Evolutionary conservation across 2,888 invertebrate genomes (phyloP).

Genomic region (Agonopterix arenella): DNA sequence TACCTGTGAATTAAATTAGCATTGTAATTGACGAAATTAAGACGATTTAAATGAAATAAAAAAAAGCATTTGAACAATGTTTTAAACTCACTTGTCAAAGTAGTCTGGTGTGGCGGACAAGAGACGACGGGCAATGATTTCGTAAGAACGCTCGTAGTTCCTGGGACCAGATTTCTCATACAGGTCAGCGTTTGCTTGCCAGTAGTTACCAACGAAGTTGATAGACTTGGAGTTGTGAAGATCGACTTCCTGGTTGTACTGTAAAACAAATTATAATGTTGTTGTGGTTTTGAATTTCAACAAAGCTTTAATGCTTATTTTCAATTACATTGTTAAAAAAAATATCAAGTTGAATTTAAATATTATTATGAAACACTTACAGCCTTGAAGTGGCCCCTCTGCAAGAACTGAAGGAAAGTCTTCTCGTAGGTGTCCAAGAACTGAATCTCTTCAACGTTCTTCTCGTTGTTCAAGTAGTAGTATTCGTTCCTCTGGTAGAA

Average conservation of each 20-base stretch:
- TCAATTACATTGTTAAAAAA: background rate
- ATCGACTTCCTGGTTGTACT: slow-evolving; percentile 52
- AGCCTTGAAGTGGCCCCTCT: slow-evolving; percentile 78
- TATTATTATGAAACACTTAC: slow-evolving; percentile 44
- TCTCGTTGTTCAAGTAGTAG: slow-evolving; percentile 76
- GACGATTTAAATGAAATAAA: too few relatives aligned
- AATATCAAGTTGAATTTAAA: background rate
- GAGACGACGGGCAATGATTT: slow-evolving; percentile 71
- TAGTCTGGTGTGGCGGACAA: slow-evolving; percentile 42
- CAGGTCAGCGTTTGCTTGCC: slow-evolving; percentile 75
- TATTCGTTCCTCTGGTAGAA: slow-evolving; percentile 77
- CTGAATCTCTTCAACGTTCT: slow-evolving; percentile 56
- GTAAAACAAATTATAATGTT: slow-evolving; percentile 15
- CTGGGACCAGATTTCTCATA: slow-evolving; percentile 40
- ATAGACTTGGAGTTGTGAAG: slow-evolving; percentile 59
- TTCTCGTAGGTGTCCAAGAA: slow-evolving; percentile 79
- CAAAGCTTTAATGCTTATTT: background rate
- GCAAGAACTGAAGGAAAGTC: slow-evolving; percentile 63
- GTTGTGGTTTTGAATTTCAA: background rate
- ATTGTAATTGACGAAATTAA: background rate
- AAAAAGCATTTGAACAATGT: background rate
- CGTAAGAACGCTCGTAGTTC: slow-evolving; percentile 72
- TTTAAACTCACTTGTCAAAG: slow-evolving; percentile 28
- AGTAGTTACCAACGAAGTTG: slow-evolving; percentile 72
- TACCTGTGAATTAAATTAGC: slow-evolving; percentile 34